phyloP scores from a whole-genome alignment of 2,113 vertebrate genomes.

The Osmerus mordax region DNA sequence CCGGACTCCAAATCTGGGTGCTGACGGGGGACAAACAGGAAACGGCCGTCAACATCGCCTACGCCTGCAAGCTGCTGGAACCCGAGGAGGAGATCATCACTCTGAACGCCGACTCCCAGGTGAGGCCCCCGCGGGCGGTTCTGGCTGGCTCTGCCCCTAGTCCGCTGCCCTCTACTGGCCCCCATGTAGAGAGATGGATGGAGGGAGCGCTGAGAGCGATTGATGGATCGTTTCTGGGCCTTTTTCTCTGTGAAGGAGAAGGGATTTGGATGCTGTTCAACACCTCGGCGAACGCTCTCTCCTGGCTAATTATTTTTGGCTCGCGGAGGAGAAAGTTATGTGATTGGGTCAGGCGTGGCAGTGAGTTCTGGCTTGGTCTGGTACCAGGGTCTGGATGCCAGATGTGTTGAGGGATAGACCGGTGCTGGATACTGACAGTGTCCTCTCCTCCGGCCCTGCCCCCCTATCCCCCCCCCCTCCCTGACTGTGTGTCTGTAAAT shows the following conservation, averaged over 20 bases:
- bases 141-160: not conserved
- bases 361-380: constrained; percentile 2
- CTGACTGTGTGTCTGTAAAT: too few relatives aligned
- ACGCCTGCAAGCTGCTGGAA: constrained; percentile 92
- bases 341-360: not conserved
- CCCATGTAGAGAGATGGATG: not conserved
- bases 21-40: constrained; percentile 98
- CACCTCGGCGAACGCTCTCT: too few relatives aligned
- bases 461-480: too few relatives aligned
- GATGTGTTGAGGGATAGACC: constrained; percentile 38
- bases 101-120: constrained; percentile 90
- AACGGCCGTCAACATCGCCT: constrained; percentile 93
- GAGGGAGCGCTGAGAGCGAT: not conserved
- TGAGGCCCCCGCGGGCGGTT: constrained; percentile 37
- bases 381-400: constrained; percentile 32
- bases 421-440: too few relatives aligned
- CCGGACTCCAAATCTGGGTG: constrained; percentile 97
- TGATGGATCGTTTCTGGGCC: too few relatives aligned
- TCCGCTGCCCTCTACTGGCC: not conserved
- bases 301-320: too few relatives aligned
- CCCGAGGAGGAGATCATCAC: constrained; percentile 90
- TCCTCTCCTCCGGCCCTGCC: too few relatives aligned
- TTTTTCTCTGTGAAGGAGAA: too few relatives aligned
- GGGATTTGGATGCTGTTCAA: too few relatives aligned
- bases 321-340: too few relatives aligned